These are phyloP conservation scores for Hormaphis cornu DNA, from an alignment of 1,140 invertebrate genomes.

Conservation along the genomic window DNA sequence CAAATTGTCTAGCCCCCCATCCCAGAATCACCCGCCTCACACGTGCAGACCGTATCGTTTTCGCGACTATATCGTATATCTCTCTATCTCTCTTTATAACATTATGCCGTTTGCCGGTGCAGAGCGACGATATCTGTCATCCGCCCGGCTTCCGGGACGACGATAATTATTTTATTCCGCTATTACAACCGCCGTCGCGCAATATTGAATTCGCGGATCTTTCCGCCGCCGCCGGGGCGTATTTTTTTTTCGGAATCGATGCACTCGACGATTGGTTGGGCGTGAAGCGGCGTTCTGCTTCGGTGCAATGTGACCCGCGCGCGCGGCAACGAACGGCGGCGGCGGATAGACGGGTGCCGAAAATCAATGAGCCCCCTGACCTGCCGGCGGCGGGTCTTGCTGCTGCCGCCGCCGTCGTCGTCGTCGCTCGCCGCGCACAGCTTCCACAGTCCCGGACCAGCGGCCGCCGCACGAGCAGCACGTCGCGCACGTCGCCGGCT, in stretches of 20 bases:
- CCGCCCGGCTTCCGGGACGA: background rate
- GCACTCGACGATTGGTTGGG: constrained; percentile 30
- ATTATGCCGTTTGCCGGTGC: constrained; percentile 1
- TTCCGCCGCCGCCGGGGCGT: background rate
- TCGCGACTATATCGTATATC: too few species aligned
- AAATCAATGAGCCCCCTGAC: constrained; percentile 32
- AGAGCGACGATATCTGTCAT: constrained; percentile 6
- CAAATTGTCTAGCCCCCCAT: too few species aligned
- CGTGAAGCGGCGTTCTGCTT: constrained; percentile 32
- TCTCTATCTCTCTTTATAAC: too few species aligned
- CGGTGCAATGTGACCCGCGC: constrained; percentile 24
- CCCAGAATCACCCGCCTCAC: too few species aligned
- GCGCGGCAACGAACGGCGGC: background rate
- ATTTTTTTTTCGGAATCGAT: constrained; percentile 32
- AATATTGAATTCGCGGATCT: too few species aligned
- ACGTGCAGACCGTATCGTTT: constrained; percentile 5
- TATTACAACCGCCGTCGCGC: background rate
- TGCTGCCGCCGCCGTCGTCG: too few species aligned
- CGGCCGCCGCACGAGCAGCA: background rate
- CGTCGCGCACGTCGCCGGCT: background rate
- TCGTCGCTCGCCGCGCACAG: too few species aligned
- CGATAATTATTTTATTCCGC: constrained; percentile 13
- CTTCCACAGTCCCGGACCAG: constrained; percentile 29
- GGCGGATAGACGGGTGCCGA: constrained; percentile 9
- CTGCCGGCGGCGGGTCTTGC: constrained; percentile 20